These are phyloP conservation scores for Paelopatides confundens DNA, from an alignment of 53 echinoderm and acorn worm genomes.

Conservation along the genomic window DNA sequence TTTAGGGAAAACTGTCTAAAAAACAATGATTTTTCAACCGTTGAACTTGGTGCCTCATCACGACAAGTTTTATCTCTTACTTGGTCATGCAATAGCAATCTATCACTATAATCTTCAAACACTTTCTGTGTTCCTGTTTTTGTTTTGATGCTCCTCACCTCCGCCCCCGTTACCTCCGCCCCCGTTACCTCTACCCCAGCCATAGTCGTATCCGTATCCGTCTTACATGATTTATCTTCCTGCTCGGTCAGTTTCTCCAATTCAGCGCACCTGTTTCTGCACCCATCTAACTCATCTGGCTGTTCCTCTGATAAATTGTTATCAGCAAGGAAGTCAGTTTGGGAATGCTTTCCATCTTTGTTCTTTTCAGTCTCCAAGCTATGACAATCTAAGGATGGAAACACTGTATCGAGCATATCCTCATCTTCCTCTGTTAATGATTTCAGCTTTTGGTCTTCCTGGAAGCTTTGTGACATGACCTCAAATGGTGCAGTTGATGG, in stretches of 20 bases:
- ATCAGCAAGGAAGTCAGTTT: no score
- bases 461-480: neutral
- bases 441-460: neutral
- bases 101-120: no score
- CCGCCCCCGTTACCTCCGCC: no score
- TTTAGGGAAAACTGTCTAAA: no score
- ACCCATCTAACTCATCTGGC: neutral
- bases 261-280: neutral
- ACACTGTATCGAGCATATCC: neutral
- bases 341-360: no score
- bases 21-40: no score
- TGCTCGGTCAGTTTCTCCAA: neutral
- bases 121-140: no score
- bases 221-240: neutral
- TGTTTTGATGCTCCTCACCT: no score
- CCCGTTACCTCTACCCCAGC: neutral
- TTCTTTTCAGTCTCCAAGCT: neutral
- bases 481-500: neutral
- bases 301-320: neutral
- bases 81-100: no score
- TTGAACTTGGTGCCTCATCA: no score
- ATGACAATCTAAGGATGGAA: neutral
- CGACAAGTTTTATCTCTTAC: no score
- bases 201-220: neutral
- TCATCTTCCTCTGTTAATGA: neutral